Evolutionary conservation across 2,797 vertebrate genomes (phyloP).

Genomic region (Lepilemur septentrionalis): DNA sequence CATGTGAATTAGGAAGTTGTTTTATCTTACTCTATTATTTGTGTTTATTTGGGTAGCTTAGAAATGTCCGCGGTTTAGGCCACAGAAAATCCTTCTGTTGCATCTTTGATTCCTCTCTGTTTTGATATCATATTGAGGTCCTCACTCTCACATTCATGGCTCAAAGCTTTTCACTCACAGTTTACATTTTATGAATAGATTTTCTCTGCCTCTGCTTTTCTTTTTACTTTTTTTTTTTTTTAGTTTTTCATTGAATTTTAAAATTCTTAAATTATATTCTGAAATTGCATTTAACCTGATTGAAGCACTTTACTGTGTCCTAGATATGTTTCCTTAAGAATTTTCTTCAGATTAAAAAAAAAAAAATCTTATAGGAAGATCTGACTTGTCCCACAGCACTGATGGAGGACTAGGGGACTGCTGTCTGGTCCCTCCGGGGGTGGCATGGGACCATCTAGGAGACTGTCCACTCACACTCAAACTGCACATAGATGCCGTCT

Average conservation of each 20-base stretch:
- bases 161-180: not conserved
- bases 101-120: not conserved
- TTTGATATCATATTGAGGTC: not conserved
- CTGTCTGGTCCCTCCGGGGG: no score
- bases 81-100: not conserved
- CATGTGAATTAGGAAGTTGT: not conserved
- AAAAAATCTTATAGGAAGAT: not conserved
- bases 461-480: not conserved
- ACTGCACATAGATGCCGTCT: not conserved
- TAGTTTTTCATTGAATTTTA: not conserved
- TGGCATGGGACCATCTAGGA: not conserved
- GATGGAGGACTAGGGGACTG: rapidly evolving
- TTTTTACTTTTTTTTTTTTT: not conserved
- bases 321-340: not conserved
- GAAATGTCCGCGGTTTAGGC: not conserved
- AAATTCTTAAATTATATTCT: not conserved
- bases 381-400: not conserved
- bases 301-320: not conserved
- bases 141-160: not conserved
- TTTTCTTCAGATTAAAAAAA: not conserved
- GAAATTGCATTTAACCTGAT: not conserved
- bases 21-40: not conserved
- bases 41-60: not conserved
- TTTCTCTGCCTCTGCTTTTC: not conserved
- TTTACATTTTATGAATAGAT: not conserved